phyloP scores from a whole-genome alignment of 2,113 vertebrate genomes.

The Macroglossus sobrinus region DNA sequence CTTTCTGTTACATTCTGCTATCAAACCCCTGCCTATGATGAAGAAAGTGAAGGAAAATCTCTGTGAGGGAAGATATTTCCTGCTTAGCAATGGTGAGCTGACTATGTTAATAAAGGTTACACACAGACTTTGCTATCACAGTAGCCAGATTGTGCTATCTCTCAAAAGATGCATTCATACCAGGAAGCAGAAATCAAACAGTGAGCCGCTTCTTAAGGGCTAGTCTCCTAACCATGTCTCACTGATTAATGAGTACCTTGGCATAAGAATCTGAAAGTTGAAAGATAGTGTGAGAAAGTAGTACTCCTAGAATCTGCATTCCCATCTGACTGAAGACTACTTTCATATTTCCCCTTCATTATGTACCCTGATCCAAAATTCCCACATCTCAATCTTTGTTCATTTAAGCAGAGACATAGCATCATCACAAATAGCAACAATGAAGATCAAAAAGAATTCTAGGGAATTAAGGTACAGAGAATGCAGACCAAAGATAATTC shows the following conservation, averaged over 20 bases:
- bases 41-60: constrained; percentile 21
- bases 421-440: neutral
- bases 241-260: constrained; percentile 45
- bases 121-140: neutral
- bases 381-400: neutral
- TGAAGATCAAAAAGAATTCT: neutral
- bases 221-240: neutral
- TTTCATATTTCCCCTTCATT: neutral
- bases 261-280: constrained; percentile 25
- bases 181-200: neutral
- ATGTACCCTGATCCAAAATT: constrained; percentile 31
- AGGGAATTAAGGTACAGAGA: neutral
- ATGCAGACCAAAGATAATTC: neutral
- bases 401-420: neutral
- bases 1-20: neutral
- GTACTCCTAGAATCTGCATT: constrained; percentile 32
- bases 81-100: neutral
- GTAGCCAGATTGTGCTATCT: neutral
- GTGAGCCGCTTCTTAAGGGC: neutral
- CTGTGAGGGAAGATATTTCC: neutral
- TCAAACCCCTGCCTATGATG: neutral
- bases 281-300: constrained; percentile 22
- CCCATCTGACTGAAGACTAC: constrained; percentile 17
- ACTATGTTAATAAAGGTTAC: neutral
- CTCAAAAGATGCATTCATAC: constrained; percentile 5